phyloP scores from a whole-genome alignment of 2,888 invertebrate species.

The Acronicta alni region DNA sequence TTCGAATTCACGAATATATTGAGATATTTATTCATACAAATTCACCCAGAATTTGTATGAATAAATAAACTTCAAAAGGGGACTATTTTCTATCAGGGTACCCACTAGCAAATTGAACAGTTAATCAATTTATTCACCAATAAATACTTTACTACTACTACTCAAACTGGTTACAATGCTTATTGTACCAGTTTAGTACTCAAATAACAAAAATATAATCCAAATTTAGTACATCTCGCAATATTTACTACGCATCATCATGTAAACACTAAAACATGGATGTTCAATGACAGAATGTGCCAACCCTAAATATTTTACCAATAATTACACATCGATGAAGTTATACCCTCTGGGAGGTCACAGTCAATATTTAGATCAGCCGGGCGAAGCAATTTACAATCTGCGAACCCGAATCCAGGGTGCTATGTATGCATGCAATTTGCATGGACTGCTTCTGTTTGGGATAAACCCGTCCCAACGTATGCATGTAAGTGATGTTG shows the following conservation, averaged over 20 bases:
- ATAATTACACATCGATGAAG: constrained; percentile 49
- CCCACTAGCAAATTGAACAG: too few relatives aligned
- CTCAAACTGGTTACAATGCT: too few relatives aligned
- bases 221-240: not conserved
- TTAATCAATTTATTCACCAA: too few relatives aligned
- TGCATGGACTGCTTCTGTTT: constrained; percentile 66
- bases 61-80: too few relatives aligned
- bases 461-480: constrained; percentile 47
- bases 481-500: constrained; percentile 58
- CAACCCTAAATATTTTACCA: constrained; percentile 22
- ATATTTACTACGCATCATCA: not conserved
- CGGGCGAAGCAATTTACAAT: constrained; percentile 72
- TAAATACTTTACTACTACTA: too few relatives aligned
- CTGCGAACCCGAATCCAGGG: constrained; percentile 62
- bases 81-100: too few relatives aligned
- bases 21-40: too few relatives aligned
- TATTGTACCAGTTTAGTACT: too few relatives aligned
- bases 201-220: not conserved
- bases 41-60: too few relatives aligned
- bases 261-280: not conserved
- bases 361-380: constrained; percentile 68
- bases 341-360: constrained; percentile 40
- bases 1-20: too few relatives aligned
- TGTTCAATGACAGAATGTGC: constrained; percentile 2
- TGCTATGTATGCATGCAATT: constrained; percentile 69